phyloP scores from a whole-genome alignment of 2,113 vertebrate genomes.

The Syngnathus scovelli region DNA sequence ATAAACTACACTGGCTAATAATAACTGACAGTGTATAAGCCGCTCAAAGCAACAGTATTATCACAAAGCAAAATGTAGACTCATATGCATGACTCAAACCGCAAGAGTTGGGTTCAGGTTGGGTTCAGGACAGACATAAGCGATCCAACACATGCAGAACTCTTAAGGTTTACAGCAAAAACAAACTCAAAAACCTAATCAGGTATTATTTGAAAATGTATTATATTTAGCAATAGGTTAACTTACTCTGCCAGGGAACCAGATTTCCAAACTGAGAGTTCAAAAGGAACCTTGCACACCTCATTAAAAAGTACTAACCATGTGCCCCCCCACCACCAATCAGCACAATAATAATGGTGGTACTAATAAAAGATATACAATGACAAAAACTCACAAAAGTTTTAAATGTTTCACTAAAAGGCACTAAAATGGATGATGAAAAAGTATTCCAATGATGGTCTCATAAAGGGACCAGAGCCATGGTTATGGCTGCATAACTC shows the following conservation, averaged over 20 bases:
- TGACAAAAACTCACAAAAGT: background rate
- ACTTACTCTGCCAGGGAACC: background rate
- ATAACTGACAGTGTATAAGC: conserved; percentile 10
- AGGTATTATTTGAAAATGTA: background rate
- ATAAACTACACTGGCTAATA: background rate
- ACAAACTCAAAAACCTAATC: background rate
- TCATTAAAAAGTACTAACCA: background rate
- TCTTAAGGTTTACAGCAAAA: background rate
- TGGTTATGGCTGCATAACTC: background rate
- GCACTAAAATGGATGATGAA: background rate
- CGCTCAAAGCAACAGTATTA: conserved; percentile 4
- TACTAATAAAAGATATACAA: background rate
- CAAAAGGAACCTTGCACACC: background rate
- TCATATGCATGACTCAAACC: conserved; percentile 10
- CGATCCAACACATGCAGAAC: background rate
- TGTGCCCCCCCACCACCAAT: background rate
- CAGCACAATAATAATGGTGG: background rate
- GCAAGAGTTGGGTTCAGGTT: background rate
- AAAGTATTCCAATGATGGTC: background rate
- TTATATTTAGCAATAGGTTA: background rate
- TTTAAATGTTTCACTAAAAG: background rate
- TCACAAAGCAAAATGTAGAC: conserved; percentile 1
- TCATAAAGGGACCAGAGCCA: background rate
- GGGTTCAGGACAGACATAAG: conserved; percentile 3
- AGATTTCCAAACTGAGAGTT: background rate